A percentile compares a stretch with the other conserved stretches of the same genome.
phyloP scores from a whole-genome alignment of 2,888 invertebrate genomes.

The Tillus elongatus region DNA sequence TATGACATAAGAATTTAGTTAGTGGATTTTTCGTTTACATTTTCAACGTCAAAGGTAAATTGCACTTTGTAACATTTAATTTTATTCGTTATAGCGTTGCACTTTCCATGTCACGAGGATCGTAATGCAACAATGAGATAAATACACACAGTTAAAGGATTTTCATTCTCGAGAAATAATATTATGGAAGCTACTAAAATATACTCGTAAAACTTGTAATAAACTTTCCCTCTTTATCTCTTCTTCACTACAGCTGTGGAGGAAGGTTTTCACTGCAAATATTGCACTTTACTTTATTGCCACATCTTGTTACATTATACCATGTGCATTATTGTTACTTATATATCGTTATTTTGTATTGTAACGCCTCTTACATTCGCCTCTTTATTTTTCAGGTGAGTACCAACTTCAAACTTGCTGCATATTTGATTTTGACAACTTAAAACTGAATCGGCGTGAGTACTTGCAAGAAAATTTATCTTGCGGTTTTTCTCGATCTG shows the following conservation, averaged over 20 bases:
- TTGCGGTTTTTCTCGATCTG: too few relatives aligned
- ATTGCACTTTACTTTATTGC: constrained; percentile 19
- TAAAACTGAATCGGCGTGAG: too few relatives aligned
- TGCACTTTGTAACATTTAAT: constrained; percentile 3
- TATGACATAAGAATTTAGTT: too few relatives aligned
- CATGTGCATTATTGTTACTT: constrained; percentile 13
- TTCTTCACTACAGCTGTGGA: too few relatives aligned
- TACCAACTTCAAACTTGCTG: too few relatives aligned
- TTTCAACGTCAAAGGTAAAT: too few relatives aligned
- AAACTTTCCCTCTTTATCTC: constrained; percentile 24
- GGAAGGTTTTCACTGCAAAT: constrained; percentile 18
- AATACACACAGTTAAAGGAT: constrained; percentile 15
- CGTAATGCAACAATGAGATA: constrained; percentile 17
- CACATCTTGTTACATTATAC: constrained; percentile 15
- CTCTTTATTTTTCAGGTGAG: constrained; percentile 20
- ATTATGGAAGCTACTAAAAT: constrained; percentile 19
- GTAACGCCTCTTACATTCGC: too few relatives aligned
- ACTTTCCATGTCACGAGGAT: constrained; percentile 7
- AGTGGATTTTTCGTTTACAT: too few relatives aligned
- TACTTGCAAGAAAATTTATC: too few relatives aligned
- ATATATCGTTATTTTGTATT: constrained; percentile 11
- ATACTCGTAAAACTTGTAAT: constrained; percentile 21
- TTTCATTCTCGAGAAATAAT: constrained; percentile 16
- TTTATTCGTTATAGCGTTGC: constrained; percentile 1
- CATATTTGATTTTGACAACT: too few relatives aligned